A percentile compares a stretch with the other conserved stretches of the same genome.
Evolutionary conservation across 1,140 invertebrate genomes (phyloP).

Genomic region (Pachyrhynchus sulphureomaculatus): DNA sequence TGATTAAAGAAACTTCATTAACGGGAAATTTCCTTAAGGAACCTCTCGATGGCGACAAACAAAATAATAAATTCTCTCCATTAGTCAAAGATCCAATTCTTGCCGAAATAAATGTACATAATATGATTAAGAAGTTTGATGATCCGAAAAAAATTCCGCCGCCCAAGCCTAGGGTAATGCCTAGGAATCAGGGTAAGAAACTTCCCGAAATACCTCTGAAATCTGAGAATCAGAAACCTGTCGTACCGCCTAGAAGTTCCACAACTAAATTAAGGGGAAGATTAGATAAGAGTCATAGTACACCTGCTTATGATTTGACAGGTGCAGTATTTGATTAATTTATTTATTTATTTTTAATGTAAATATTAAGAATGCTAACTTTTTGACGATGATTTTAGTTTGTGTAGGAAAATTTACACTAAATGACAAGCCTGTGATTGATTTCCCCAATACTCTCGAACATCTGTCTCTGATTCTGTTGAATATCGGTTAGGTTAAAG

Average conservation of each 20-base stretch:
- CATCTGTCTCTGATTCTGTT: too few relatives aligned
- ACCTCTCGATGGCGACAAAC: background rate
- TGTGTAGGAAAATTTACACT: too few relatives aligned
- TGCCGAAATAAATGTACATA: slow-evolving; percentile 47
- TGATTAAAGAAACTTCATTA: slow-evolving; percentile 44
- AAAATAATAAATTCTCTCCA: background rate
- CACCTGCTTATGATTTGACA: slow-evolving; percentile 71
- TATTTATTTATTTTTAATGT: too few relatives aligned
- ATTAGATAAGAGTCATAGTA: slow-evolving; percentile 75
- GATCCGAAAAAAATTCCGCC: slow-evolving; percentile 26
- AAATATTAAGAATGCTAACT: too few relatives aligned
- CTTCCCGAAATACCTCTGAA: slow-evolving; percentile 48
- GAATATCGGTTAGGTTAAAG: too few relatives aligned
- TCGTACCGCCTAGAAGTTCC: slow-evolving; percentile 44
- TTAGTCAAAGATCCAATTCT: slow-evolving; percentile 38
- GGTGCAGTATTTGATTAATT: too few relatives aligned
- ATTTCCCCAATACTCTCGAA: too few relatives aligned
- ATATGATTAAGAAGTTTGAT: slow-evolving; percentile 50
- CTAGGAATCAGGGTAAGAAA: slow-evolving; percentile 39
- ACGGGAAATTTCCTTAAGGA: slow-evolving; percentile 4
- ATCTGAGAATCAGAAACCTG: slow-evolving; percentile 44
- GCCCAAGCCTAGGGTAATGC: slow-evolving; percentile 41
- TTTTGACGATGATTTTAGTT: too few relatives aligned
- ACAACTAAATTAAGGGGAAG: slow-evolving; percentile 54
- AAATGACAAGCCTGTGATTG: too few relatives aligned